These are phyloP conservation scores for Papilio protenor DNA, from an alignment of 2,888 invertebrate species.

Conservation along the genomic window DNA sequence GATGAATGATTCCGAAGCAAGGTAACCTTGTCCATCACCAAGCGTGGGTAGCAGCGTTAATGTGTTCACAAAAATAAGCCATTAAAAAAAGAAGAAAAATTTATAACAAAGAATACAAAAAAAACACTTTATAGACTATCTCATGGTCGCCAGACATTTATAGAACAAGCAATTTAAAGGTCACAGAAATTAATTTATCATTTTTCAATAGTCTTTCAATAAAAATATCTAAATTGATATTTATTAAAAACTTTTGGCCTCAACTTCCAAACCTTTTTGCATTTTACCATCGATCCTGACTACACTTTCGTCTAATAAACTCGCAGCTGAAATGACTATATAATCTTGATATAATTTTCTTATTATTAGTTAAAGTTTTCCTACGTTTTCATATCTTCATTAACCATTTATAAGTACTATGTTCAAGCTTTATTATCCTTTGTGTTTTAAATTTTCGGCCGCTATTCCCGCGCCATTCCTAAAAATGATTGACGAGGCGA, in stretches of 20 bases:
- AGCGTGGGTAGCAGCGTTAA: background rate
- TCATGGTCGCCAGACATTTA: background rate
- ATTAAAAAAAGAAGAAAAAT: background rate
- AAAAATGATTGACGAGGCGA: conserved; percentile 38
- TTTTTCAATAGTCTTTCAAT: background rate
- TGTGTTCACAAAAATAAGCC: conserved; percentile 1
- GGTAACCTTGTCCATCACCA: conserved; percentile 6
- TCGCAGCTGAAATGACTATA: background rate
- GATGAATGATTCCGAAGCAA: conserved; percentile 30
- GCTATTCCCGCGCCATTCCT: conserved; percentile 22
- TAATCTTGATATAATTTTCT: background rate
- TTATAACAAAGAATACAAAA: too few species aligned
- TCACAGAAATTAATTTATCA: background rate
- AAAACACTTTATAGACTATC: background rate
- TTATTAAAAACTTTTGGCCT: background rate
- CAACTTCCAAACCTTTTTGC: background rate
- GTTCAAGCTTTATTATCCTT: background rate
- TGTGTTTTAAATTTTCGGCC: background rate
- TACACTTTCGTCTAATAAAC: background rate
- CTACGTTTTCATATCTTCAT: background rate
- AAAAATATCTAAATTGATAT: background rate
- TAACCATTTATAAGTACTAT: background rate
- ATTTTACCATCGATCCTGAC: background rate
- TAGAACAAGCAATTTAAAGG: background rate
- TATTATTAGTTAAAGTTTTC: background rate